Evolutionary conservation across 2,888 invertebrate species (phyloP).

Genomic region (Psococerastis gibbosa): DNA sequence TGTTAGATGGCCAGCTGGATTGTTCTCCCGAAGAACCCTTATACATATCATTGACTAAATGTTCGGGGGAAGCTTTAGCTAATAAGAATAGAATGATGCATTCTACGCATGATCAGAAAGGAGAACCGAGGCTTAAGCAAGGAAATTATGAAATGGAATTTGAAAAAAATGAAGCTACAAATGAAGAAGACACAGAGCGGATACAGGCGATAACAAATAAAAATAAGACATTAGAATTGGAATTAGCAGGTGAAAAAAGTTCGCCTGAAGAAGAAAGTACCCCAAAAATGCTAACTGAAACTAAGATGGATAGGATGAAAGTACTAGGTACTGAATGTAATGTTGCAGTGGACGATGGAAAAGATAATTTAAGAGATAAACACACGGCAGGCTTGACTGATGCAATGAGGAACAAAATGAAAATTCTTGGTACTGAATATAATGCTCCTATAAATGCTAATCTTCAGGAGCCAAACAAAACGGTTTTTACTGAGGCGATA

Average conservation of each 20-base stretch:
- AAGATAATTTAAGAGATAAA: slow-evolving; percentile 14
- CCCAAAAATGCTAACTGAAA: slow-evolving; percentile 29
- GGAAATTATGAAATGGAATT: neutral
- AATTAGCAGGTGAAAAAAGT: too few relatives aligned
- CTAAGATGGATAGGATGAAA: slow-evolving; percentile 38
- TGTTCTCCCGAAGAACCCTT: too few relatives aligned
- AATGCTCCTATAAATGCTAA: neutral
- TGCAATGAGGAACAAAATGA: slow-evolving; percentile 7
- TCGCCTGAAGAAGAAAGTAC: neutral
- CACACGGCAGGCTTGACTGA: too few relatives aligned
- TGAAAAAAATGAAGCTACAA: neutral
- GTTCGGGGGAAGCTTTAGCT: too few relatives aligned
- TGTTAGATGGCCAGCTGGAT: neutral
- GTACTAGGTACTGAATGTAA: slow-evolving; percentile 41
- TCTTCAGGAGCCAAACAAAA: too few relatives aligned
- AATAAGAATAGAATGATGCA: too few relatives aligned
- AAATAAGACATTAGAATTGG: too few relatives aligned
- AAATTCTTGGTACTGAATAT: slow-evolving; percentile 1
- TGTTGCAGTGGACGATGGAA: slow-evolving; percentile 26
- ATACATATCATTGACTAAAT: too few relatives aligned
- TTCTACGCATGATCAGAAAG: too few relatives aligned
- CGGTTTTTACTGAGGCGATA: neutral
- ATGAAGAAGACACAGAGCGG: neutral
- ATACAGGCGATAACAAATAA: too few relatives aligned
- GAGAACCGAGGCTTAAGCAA: neutral